phyloP scores from a whole-genome alignment of 2,888 invertebrate species.

The Leptothorax acervorum region DNA sequence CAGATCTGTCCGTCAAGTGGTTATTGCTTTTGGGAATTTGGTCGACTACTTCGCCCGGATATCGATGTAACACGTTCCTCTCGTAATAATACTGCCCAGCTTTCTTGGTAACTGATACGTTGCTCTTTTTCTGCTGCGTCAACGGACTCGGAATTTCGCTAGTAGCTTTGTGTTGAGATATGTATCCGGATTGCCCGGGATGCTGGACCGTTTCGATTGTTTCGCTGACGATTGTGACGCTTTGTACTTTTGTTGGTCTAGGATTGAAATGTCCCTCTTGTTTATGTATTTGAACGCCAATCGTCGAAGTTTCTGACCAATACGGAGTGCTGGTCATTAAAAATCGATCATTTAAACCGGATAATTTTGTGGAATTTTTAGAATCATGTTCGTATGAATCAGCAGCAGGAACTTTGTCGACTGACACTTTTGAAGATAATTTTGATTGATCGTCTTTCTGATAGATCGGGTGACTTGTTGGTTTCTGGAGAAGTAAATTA shows the following conservation, averaged over 20 bases:
- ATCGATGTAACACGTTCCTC: slow-evolving; percentile 74
- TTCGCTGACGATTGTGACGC: slow-evolving; percentile 67
- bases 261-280: slow-evolving; percentile 12
- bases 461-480: not conserved
- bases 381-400: not conserved
- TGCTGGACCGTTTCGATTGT: slow-evolving; percentile 45
- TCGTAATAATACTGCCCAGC: slow-evolving; percentile 78
- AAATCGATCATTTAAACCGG: not conserved
- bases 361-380: slow-evolving; percentile 15
- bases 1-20: not conserved
- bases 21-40: not conserved
- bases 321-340: not conserved
- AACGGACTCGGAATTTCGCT: slow-evolving; percentile 67
- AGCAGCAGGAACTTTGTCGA: not conserved
- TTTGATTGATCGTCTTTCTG: not conserved
- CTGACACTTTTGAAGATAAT: slow-evolving; percentile 34
- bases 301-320: slow-evolving; percentile 17
- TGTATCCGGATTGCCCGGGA: slow-evolving; percentile 32
- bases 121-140: not conserved
- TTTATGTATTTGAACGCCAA: not conserved
- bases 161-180: slow-evolving; percentile 50
- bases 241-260: slow-evolving; percentile 64
- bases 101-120: slow-evolving; percentile 17
- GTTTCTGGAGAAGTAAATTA: not conserved
- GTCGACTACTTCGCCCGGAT: slow-evolving; percentile 65